Conservation (phyloP, 2,888 invertebrate species). For the Candidula unifasciata region DNA sequence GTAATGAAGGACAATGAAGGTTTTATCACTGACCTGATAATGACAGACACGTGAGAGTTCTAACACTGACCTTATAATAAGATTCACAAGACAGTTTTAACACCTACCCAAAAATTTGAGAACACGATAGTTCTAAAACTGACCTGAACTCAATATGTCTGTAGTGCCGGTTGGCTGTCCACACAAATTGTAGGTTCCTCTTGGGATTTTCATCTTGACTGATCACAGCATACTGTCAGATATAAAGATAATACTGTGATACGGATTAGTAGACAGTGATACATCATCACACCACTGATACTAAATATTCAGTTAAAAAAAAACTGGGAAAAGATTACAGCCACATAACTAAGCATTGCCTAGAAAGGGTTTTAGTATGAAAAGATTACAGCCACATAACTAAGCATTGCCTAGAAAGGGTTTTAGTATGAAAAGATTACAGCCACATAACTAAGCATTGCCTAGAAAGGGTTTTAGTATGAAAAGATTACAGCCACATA, state of each 20-base stretch:
- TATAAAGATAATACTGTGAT: not conserved
- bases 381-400: no score
- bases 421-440: no score
- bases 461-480: no score
- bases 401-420: no score
- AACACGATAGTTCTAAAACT: not conserved
- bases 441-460: no score
- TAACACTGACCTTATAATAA: not conserved
- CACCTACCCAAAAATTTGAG: not conserved
- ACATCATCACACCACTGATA: not conserved
- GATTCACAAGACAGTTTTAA: not conserved
- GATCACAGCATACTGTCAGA: slow-evolving; percentile 58
- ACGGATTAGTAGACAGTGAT: not conserved
- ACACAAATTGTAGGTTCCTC: slow-evolving; percentile 61
- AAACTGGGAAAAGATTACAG: no score
- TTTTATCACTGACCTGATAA: no score
- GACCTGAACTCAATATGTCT: slow-evolving; percentile 72
- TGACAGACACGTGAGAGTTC: not conserved
- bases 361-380: no score
- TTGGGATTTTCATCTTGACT: slow-evolving; percentile 59
- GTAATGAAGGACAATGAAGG: no score
- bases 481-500: no score
- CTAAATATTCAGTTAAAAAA: not conserved
- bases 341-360: no score
- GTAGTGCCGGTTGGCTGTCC: slow-evolving; percentile 62